Conservation (phyloP, 2,797 vertebrate genomes). For the Champsocephalus gunnari region DNA sequence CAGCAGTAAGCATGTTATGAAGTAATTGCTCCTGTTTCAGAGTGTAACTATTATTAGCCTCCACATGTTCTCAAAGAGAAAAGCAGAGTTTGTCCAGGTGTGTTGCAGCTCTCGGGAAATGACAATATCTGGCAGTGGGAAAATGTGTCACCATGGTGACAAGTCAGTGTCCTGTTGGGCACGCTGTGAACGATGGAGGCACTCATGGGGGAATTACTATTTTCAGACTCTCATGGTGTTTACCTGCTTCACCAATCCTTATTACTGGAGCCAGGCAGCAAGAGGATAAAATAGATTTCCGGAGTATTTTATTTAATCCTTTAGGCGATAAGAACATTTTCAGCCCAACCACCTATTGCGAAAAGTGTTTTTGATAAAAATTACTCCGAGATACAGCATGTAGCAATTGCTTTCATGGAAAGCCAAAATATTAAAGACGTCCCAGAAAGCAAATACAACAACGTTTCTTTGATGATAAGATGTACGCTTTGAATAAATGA, state of each 20-base stretch:
- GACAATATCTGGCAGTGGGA: conserved; percentile 54
- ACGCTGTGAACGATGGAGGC: conserved; percentile 20
- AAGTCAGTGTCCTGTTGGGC: conserved; percentile 58
- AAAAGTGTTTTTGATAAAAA: background rate
- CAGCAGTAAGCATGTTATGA: no score
- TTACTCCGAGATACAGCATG: background rate
- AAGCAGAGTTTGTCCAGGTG: conserved; percentile 47
- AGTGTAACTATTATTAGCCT: background rate
- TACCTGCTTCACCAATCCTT: conserved; percentile 51
- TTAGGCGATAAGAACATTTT: conserved; percentile 4
- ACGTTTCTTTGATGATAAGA: conserved; percentile 22
- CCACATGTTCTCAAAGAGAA: conserved; percentile 7
- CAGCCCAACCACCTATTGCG: background rate
- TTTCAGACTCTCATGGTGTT: conserved; percentile 52
- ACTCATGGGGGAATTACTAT: conserved; percentile 45
- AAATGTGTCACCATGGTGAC: conserved; percentile 77
- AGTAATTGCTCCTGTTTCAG: background rate
- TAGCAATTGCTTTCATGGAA: conserved; percentile 1
- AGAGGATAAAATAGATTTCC: conserved; percentile 2
- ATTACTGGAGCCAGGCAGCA: conserved; percentile 18
- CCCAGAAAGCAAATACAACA: conserved; percentile 22
- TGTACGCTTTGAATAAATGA: conserved; percentile 64
- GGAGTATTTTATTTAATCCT: conserved; percentile 3
- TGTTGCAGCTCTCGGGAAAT: conserved; percentile 47
- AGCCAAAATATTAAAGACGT: conserved; percentile 6